These are phyloP conservation scores for Sphyrna mokarran DNA, from an alignment of 2,113 vertebrate genomes.

Conservation along the genomic window DNA sequence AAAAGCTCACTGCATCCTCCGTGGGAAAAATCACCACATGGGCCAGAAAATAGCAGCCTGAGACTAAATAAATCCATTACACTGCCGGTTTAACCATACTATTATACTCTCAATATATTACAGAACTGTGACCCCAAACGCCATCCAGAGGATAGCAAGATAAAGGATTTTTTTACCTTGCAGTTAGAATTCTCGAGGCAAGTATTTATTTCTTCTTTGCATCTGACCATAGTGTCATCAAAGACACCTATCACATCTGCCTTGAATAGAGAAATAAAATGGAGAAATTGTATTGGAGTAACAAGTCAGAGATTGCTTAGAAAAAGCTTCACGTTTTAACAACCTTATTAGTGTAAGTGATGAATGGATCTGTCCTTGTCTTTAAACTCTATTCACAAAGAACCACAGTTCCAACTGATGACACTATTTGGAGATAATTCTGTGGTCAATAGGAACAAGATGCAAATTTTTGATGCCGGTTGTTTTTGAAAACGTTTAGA, in stretches of 20 bases:
- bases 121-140: neutral
- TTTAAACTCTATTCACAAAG: neutral
- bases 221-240: neutral
- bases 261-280: neutral
- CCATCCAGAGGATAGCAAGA: neutral
- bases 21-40: too few relatives aligned
- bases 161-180: neutral
- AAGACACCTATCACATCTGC: neutral
- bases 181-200: constrained; percentile 6
- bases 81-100: neutral
- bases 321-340: neutral
- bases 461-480: neutral
- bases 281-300: neutral
- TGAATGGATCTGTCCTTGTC: neutral
- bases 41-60: too few relatives aligned
- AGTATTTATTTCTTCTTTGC: neutral
- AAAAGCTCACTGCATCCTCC: too few relatives aligned
- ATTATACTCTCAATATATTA: neutral
- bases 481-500: neutral
- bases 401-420: neutral
- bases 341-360: neutral
- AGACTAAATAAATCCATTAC: neutral
- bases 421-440: neutral
- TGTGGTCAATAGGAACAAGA: neutral
- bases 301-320: neutral